phyloP scores from a whole-genome alignment of 1,140 invertebrate genomes.

The Nephotettix cincticeps region DNA sequence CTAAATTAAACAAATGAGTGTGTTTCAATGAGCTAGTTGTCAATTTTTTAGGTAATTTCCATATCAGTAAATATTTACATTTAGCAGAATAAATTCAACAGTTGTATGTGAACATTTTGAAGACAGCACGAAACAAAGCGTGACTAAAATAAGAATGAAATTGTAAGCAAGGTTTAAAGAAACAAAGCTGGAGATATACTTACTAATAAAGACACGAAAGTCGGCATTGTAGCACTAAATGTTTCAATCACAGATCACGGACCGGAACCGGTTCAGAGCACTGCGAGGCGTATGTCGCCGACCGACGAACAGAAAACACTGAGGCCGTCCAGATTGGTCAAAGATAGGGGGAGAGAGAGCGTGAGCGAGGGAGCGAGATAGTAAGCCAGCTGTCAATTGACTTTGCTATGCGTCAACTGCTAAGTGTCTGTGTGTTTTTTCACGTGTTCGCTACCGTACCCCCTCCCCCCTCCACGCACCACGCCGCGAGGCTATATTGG shows the following conservation, averaged over 20 bases:
- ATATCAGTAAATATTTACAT: no score
- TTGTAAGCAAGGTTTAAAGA: neutral
- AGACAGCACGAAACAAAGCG: neutral
- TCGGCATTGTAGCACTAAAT: neutral
- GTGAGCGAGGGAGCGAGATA: neutral
- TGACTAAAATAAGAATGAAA: neutral
- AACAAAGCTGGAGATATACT: neutral
- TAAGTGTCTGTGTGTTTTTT: slow-evolving; percentile 18
- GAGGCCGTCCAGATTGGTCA: neutral
- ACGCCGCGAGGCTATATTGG: slow-evolving; percentile 9
- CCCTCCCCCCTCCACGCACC: neutral
- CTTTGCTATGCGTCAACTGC: slow-evolving; percentile 14
- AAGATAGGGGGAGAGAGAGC: neutral
- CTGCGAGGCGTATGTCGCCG: neutral
- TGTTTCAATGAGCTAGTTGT: no score
- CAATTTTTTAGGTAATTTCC: no score
- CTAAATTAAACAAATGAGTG: no score
- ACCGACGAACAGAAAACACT: neutral
- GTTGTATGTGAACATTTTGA: no score
- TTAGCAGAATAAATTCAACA: no score
- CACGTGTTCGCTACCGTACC: slow-evolving; percentile 1
- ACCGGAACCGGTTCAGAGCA: neutral
- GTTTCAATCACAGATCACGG: neutral
- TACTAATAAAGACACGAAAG: neutral
- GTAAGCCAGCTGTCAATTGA: slow-evolving; percentile 11